Base-by-base conservation (phyloP, 2,888 invertebrate species). In the Adelphocoris suturalis region DNA sequence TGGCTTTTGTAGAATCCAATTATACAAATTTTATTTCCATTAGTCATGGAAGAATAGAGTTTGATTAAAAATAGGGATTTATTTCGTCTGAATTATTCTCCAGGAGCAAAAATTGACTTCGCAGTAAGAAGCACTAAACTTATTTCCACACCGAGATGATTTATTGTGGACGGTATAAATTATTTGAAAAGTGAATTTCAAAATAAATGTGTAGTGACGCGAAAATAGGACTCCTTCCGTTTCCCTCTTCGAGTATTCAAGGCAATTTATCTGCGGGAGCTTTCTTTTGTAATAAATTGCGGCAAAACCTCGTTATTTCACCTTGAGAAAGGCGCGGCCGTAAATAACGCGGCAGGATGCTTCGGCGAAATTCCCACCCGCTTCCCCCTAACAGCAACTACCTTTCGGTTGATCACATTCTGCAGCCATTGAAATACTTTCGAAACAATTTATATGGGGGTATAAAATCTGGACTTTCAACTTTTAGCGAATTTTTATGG, bases 261-360 rank as follows among this genome's bases (percentile, higher is more conserved):
- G 68, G 68, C 68, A 9, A 68, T 68, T 68, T 68, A 68, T 68
- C 68, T 68, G 68, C 68, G 68, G 68, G 23, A 23, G 68, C 23
- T 9, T 68, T 68, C 68, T 68, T 57, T 68, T 68, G 68, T 68
- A 68, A 68, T 68, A 68, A 68, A 68, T 68, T 68, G 13, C 68
- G 3, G 68, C 23, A 12, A 23, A 68, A 68, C 68, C 68, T 9
- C 68, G 68, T 68, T 68, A 68, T 11, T 68, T 19, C 19, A 68
- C 68, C 23, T 68, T 23, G 68, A 68, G 68, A 68, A 68, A 19
- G 23, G 68, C 68, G 23, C 68, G 19, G 68, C 68, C 68, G 68
- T 68, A 68, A 68, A 68, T 68, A 68, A 68, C 68, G 3, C 19
- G 19, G 68, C 68, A 68, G 68, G 68, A 68, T 19, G 61, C 61